Evolutionary conservation across 37 sponge, comb jelly and placozoan genomes (phyloP).

Genomic region (Hormiphora californensis): DNA sequence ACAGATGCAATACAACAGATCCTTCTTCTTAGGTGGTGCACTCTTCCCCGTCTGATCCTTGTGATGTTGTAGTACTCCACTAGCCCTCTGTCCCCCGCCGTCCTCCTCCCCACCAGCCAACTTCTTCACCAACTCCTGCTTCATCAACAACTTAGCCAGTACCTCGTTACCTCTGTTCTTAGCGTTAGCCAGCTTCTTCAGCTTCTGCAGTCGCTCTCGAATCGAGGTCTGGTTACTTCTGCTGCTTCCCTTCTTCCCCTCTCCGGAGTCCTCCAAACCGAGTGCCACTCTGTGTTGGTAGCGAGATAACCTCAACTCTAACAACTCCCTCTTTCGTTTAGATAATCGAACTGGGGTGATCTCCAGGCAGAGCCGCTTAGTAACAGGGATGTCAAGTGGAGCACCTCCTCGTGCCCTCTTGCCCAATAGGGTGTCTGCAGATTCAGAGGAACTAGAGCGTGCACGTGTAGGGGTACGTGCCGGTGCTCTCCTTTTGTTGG

Average conservation of each 20-base stretch:
- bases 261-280: too few relatives aligned
- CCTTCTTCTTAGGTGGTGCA: slow-evolving; percentile 48
- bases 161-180: slow-evolving; percentile 49
- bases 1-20: slow-evolving; percentile 47
- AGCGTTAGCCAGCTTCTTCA: slow-evolving; percentile 27
- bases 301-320: not conserved
- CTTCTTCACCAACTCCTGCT: slow-evolving; percentile 46
- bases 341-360: slow-evolving; percentile 1
- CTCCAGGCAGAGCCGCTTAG: slow-evolving; percentile 16
- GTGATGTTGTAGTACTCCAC: slow-evolving; percentile 37
- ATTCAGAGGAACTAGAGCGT: too few relatives aligned
- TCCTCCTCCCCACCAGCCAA: not conserved
- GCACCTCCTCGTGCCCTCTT: not conserved
- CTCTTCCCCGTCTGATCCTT: slow-evolving; percentile 33
- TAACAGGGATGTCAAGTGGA: not conserved
- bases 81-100: too few relatives aligned
- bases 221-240: slow-evolving; percentile 23
- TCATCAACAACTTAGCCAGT: slow-evolving; percentile 30
- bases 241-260: too few relatives aligned
- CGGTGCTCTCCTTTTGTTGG: too few relatives aligned
- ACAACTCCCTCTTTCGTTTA: slow-evolving; percentile 19
- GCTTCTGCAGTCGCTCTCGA: slow-evolving; percentile 38
- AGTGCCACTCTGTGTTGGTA: slow-evolving; percentile 4
- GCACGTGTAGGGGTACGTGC: too few relatives aligned
- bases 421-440: too few relatives aligned